Percentiles rank a stretch among this genome's conserved stretches.
phyloP scores from a whole-genome alignment of 2,888 invertebrate species.

The Eledone cirrhosa region DNA sequence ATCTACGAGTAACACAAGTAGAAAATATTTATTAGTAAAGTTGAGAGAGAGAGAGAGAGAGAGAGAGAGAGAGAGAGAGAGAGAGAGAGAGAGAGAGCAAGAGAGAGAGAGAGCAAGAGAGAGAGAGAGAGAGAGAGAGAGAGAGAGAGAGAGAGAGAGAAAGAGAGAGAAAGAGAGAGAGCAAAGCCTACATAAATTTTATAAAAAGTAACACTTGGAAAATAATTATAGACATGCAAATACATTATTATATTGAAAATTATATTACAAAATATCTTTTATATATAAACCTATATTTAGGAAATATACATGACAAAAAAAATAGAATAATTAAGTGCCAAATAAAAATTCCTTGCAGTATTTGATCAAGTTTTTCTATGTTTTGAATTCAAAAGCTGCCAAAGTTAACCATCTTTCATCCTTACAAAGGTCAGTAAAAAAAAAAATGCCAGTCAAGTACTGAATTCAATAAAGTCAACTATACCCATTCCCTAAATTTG shows the following conservation, averaged over 20 bases:
- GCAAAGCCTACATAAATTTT: not conserved
- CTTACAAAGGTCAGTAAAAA: too few species aligned
- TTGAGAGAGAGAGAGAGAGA: not conserved
- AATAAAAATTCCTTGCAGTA: too few species aligned
- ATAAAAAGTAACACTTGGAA: not conserved
- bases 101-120: not conserved
- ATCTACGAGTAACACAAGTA: not conserved
- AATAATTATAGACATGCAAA: not conserved
- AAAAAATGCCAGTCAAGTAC: too few species aligned
- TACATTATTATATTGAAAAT: not conserved
- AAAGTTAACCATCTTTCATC: too few species aligned
- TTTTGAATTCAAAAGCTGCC: too few species aligned
- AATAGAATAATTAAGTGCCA: too few species aligned
- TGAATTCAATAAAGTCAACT: too few species aligned
- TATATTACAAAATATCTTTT: not conserved
- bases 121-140: not conserved
- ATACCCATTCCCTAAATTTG: too few species aligned
- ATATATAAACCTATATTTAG: not conserved
- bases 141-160: not conserved
- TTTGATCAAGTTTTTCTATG: too few species aligned
- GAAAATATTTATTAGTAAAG: not conserved
- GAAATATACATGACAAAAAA: not conserved
- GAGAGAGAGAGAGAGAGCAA: not conserved
- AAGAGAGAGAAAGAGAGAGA: not conserved
- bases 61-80: not conserved